A percentile compares a stretch with the other conserved stretches of the same genome.
Evolutionary conservation across 2,113 vertebrate genomes (phyloP).

Genomic region (Delphinapterus leucas): DNA sequence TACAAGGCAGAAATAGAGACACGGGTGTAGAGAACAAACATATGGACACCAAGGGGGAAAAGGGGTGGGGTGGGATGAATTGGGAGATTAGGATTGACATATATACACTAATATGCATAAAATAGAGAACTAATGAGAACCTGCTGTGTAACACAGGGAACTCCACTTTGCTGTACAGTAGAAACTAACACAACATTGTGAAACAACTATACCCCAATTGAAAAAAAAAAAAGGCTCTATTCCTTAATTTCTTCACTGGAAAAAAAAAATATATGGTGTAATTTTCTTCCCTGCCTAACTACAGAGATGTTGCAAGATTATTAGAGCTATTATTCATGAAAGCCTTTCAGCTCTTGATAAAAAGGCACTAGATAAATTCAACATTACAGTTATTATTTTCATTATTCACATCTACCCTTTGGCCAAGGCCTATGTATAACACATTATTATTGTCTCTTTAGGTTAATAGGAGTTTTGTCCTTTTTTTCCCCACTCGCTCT

Average conservation of each 20-base stretch:
- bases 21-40: too few species aligned
- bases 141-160: too few species aligned
- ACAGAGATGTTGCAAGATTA: neutral
- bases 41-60: too few species aligned
- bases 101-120: too few species aligned
- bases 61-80: too few species aligned
- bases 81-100: too few species aligned
- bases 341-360: constrained; percentile 9
- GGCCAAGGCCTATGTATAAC: neutral
- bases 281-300: neutral
- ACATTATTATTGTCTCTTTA: constrained; percentile 20
- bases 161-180: too few species aligned
- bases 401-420: constrained; percentile 14
- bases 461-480: neutral
- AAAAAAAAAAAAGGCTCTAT: neutral
- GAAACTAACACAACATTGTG: too few species aligned
- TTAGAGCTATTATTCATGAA: neutral
- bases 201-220: too few species aligned
- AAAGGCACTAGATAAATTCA: neutral
- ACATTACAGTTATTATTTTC: constrained; percentile 3
- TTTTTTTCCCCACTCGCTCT: neutral
- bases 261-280: neutral
- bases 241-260: constrained; percentile 11
- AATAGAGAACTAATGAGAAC: too few species aligned
- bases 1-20: too few species aligned